Evolutionary conservation across 2,113 vertebrate species (phyloP).

Genomic region (Pseudopodoces humilis): DNA sequence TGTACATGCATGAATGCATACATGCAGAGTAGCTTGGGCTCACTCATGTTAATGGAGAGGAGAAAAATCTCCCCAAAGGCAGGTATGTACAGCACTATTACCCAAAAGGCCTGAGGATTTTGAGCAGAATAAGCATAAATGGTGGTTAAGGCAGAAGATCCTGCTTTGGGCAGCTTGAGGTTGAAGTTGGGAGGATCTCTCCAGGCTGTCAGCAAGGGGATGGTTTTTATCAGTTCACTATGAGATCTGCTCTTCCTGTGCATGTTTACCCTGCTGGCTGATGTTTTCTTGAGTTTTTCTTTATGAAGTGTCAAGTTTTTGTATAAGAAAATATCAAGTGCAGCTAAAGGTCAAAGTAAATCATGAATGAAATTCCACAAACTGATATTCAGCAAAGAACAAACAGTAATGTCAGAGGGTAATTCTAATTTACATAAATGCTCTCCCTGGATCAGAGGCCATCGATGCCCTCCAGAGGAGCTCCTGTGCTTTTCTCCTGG

Average conservation of each 20-base stretch:
- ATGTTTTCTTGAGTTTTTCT: neutral
- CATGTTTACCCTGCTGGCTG: neutral
- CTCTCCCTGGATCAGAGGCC: neutral
- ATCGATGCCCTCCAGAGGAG: neutral
- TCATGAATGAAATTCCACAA: neutral
- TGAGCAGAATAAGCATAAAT: neutral
- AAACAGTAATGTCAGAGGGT: neutral
- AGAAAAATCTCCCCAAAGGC: neutral
- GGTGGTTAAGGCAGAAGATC: neutral
- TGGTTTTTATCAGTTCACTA: neutral
- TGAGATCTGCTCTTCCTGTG: neutral
- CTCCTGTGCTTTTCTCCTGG: accelerated
- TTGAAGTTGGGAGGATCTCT: neutral
- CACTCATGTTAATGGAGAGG: neutral
- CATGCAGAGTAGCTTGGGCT: neutral
- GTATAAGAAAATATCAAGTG: neutral
- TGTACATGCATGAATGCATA: neutral
- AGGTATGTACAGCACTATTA: neutral
- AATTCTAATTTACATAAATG: neutral
- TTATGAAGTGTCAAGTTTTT: neutral
- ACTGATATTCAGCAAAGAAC: neutral
- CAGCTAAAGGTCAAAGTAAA: conserved; percentile 4
- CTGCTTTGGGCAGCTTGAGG: neutral
- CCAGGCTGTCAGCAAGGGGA: neutral
- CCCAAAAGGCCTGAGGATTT: neutral